phyloP scores from a whole-genome alignment of 2,113 vertebrate genomes.

The Channa argus region DNA sequence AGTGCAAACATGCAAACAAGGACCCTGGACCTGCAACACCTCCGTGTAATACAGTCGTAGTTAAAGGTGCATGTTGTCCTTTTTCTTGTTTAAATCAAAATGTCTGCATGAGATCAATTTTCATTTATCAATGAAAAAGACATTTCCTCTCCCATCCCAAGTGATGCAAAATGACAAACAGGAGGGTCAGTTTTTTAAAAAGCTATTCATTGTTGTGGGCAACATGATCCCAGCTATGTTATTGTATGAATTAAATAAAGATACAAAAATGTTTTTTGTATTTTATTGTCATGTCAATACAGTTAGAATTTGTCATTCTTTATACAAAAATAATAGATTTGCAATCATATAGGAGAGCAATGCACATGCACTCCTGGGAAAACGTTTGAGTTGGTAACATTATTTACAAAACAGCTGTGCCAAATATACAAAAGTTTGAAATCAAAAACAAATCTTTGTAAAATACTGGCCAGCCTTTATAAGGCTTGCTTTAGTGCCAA shows the following conservation, averaged over 20 bases:
- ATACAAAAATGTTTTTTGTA: neutral
- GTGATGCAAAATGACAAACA: no score
- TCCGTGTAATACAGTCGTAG: no score
- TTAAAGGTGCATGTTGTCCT: no score
- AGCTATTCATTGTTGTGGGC: no score
- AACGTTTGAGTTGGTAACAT: conserved; percentile 18
- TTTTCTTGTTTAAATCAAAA: no score
- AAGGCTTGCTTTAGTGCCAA: neutral
- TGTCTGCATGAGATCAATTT: no score
- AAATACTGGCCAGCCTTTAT: neutral
- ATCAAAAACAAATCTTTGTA: conserved; percentile 55
- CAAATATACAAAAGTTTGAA: conserved; percentile 60
- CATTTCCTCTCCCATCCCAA: no score
- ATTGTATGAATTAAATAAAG: neutral
- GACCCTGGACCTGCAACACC: no score
- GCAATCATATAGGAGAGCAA: conserved; percentile 34
- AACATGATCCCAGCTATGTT: no score
- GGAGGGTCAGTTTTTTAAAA: no score
- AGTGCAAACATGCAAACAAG: no score
- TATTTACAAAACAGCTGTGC: conserved; percentile 48
- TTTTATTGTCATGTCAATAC: conserved; percentile 49
- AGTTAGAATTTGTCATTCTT: conserved; percentile 31
- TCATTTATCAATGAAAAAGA: no score
- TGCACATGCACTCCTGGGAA: conserved; percentile 15
- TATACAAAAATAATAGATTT: conserved; percentile 68